Evolutionary conservation across 1,140 invertebrate species (phyloP), one percentile per base, ranked within the genome.

Genomic region (Augochlora pura): DNA sequence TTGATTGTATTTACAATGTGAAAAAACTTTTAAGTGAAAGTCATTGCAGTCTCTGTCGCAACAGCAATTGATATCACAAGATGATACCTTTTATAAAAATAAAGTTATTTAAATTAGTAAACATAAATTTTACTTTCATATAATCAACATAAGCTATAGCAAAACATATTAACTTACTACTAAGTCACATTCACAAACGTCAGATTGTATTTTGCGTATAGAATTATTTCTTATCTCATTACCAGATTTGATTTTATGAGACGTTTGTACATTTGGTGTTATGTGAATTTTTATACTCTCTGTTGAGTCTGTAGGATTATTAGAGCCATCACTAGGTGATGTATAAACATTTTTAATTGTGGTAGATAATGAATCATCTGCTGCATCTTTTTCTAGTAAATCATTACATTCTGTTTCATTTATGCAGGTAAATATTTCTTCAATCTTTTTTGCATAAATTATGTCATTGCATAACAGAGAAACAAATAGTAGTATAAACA

Each of bases 41-140:
- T 90, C 85, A 67, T 77, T 89, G 65, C 92, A 93, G 76, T 93
- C 91, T 21, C 77, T 75, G 39, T 93, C 92, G 25, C 92, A 93
- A 67, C 92, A 93, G 64, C 92, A 93, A 85, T 93, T 93, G 42
- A 92, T 88, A 32, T 93, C 89, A 70, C 92, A 93, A 0, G 77
- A 87, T 60, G 66, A 78, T 25, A 86, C 62, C 90, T 92, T 46
- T 39, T 85, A 81, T 73, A 82, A 5, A 77, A 65, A 57, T 1
- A 57, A 65, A 42, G 10, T 27, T 42, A 9, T 57, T 49, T 2
- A 59, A 71, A 70, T 42, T 23, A 25, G 25, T 49, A n/a, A n/a
- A 57, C 21, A 46, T 62, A n/a, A 38, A 6, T 25, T 18, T 12
- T 32, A 21, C 42, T 65, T 4, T 81, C 57, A 71, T 70, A 32